These are phyloP conservation scores for Amblyornis subalaris DNA, from an alignment of 2,113 vertebrate species.

Conservation along the genomic window DNA sequence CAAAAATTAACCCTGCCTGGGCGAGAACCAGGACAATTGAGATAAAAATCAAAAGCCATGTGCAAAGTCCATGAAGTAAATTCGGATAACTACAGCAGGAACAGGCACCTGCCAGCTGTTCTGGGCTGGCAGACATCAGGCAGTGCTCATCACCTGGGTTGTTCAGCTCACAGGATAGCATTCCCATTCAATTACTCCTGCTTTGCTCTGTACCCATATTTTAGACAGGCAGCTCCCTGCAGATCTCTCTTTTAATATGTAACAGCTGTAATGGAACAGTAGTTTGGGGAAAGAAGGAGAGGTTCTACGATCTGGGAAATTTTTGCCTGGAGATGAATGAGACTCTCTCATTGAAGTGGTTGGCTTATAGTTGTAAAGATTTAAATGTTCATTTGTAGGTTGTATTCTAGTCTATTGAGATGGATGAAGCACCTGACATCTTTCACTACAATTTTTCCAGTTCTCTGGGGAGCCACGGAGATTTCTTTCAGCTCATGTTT, in stretches of 20 bases:
- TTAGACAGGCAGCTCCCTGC: neutral
- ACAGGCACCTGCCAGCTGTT: neutral
- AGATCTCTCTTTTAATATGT: neutral
- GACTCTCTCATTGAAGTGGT: neutral
- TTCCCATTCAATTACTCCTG: neutral
- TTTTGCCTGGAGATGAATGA: neutral
- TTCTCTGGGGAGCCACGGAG: neutral
- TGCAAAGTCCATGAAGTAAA: neutral
- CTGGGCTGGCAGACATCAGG: neutral
- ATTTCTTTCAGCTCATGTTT: neutral
- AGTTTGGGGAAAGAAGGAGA: neutral
- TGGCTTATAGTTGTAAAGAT: neutral
- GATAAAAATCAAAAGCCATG: neutral
- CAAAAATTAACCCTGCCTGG: neutral
- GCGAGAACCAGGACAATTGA: neutral
- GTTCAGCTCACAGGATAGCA: neutral
- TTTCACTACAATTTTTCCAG: neutral
- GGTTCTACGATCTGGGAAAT: neutral
- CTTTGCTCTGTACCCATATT: neutral
- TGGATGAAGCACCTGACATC: neutral
- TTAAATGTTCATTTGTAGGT: neutral
- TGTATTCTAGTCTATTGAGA: neutral
- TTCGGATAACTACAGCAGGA: neutral
- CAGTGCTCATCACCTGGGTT: accelerated
- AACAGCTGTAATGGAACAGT: neutral